phyloP scores from a whole-genome alignment of 2,797 vertebrate genomes.

The Sebastiscus tertius region DNA sequence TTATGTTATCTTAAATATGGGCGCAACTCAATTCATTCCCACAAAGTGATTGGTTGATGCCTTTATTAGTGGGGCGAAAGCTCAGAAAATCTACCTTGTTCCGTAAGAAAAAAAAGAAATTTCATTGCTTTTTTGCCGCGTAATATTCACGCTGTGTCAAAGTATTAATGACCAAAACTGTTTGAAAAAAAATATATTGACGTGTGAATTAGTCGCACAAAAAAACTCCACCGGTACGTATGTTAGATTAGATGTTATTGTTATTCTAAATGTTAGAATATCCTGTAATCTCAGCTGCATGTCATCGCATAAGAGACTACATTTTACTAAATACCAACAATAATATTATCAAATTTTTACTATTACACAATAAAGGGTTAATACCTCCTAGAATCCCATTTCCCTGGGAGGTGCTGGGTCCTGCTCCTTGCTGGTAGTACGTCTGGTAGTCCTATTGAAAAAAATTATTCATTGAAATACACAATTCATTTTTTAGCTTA shows the following conservation, averaged over 20 bases:
- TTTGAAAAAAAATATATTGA: no score
- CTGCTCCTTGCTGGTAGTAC: slow-evolving; percentile 87
- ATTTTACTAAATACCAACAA: background rate
- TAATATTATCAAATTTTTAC: background rate
- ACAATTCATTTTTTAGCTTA: accelerated
- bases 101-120: no score
- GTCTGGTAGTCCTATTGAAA: slow-evolving; percentile 87
- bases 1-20: no score
- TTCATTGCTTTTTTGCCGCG: no score
- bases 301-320: background rate
- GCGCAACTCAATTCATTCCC: no score
- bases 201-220: no score
- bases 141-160: accelerated
- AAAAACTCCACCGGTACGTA: no score
- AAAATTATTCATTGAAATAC: background rate
- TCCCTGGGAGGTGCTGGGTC: slow-evolving; percentile 86
- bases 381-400: slow-evolving; percentile 87
- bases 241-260: no score
- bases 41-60: no score
- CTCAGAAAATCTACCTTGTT: no score
- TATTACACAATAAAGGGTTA: background rate
- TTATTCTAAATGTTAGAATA: background rate
- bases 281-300: background rate
- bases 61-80: no score
- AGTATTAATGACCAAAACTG: no score